Percentiles rank a stretch among this genome's conserved stretches.
These are phyloP conservation scores for Danio rerio DNA, from an alignment of 2,113 vertebrate species.

Conservation along the genomic window GRCz12tu NC_133183.1:25170501-25171000, in stretches of 20 bases:
- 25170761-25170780: background rate
- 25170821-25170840: constrained; percentile 34
- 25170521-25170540: background rate
- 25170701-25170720: background rate
- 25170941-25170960: background rate
- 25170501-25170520: background rate
- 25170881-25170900: constrained; percentile 9
- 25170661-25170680: constrained; percentile 39
- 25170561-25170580: background rate
- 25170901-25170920: background rate
- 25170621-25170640: constrained; percentile 17
- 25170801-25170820: background rate
- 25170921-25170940: background rate
- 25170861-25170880: constrained; percentile 1
- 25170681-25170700: constrained; percentile 34
- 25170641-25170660: constrained; percentile 44
- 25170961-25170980: background rate
- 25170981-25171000: background rate
- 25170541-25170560: constrained; percentile 48
- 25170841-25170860: background rate
- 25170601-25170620: constrained; percentile 52
- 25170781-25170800: constrained; percentile 27
- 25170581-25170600: constrained; percentile 26
- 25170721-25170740: background rate
- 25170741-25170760: background rate